A percentile compares a stretch with the other conserved stretches of the same genome.
phyloP scores from a whole-genome alignment of 2,113 vertebrate genomes.

The Cariama cristata region DNA sequence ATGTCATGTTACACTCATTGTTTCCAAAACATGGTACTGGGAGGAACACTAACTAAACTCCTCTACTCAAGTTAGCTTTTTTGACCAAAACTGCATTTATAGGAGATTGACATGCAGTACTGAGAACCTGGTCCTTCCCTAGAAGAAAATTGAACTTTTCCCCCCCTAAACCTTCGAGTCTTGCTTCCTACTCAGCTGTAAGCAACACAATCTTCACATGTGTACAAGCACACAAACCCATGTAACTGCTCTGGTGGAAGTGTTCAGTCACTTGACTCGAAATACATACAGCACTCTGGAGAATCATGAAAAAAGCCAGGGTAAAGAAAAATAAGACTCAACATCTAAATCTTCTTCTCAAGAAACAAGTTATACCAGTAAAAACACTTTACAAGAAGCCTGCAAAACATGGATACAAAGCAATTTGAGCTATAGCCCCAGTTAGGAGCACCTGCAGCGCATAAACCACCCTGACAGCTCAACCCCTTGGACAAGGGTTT shows the following conservation, averaged over 20 bases:
- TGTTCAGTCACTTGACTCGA: background rate
- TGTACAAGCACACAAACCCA: background rate
- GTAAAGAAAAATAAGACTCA: background rate
- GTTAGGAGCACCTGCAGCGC: background rate
- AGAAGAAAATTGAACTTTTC: no score
- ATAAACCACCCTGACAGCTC: background rate
- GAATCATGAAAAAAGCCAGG: background rate
- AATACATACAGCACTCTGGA: background rate
- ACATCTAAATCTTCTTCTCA: background rate
- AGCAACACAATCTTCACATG: background rate
- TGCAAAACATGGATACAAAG: background rate
- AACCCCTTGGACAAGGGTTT: background rate
- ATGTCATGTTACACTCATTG: background rate
- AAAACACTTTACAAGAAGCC: no score
- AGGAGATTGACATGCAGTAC: background rate
- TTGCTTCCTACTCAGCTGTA: background rate
- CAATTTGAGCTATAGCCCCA: background rate
- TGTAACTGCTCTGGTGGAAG: background rate
- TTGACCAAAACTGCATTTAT: background rate
- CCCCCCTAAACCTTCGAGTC: background rate
- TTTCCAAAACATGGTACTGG: accelerated
- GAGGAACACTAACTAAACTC: background rate
- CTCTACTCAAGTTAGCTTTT: background rate
- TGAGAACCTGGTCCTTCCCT: background rate
- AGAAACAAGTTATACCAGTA: background rate